Evolutionary conservation across 2,888 invertebrate species (phyloP), one percentile per base, ranked within the genome.

Genomic region (Chalcis sispes): DNA sequence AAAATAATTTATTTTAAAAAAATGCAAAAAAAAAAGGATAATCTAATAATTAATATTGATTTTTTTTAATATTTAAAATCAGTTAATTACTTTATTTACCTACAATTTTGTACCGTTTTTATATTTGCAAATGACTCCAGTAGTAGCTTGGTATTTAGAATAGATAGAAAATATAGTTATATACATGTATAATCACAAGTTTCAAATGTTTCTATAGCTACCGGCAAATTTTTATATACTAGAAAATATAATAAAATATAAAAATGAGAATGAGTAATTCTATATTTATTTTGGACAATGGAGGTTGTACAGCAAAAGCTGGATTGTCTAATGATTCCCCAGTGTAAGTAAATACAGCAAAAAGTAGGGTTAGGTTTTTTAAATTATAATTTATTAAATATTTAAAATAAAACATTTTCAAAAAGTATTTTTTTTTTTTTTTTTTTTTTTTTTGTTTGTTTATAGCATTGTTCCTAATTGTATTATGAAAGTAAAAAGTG

Each of bases 401-500:
- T 50, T 5, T 50, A 20, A 50, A 50, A 15, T 15, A 46, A 4
- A 50, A 20, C 7, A n/a, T 62, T 4, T 50, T 52, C 0, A 27
- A 0, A 27, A 64, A 42, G 48, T 46, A 25, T 62, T 62, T 50
- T 66, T 15, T 75, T 66, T 62, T 23, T 54, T 15, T 76, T 70
- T 66, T 46, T 36, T 10, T 36, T 36, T 36, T 36, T 36, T 10
- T 58, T 59, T 18, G 29, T 61, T 61, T 25, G 25, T 42, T 27
- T 23, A 69, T 82, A 93, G 93, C 84, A 86, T 95, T 18, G 91
- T 97, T 65, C 98, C 98, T 0, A 99, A 99, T 89, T 97, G 96
- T 85, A 96, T 99, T 32, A 97, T 98, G 93, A 99, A 99, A 91
- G 98, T 98, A 0, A 99, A 98, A 89, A 97, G 96, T 66, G 99